Base-by-base conservation (phyloP, 92 coral and sea anemone species). In the Umimayanthus kanabou region DNA sequence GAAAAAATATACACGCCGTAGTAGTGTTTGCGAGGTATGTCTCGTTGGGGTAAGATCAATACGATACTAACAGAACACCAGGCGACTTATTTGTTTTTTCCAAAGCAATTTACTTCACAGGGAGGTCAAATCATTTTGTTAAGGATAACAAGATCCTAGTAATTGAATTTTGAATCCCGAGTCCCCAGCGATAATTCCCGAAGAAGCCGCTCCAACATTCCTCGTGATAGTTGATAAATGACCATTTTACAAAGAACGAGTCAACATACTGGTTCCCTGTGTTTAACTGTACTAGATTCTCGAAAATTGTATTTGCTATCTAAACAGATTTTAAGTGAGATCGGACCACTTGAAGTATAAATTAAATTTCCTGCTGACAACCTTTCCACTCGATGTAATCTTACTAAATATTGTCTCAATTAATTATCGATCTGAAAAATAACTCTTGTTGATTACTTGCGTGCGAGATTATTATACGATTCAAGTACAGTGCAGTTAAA, bases 341-440 rank as follows among this genome's bases (percentile, higher is more conserved):
- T 61, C 2, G 43, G 58, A 28, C 45, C 73, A 57, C 53, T 80
- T 80, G 73, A 80, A 40, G 73, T 53, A 40, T 78, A 61, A 57
- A 80, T 80, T 55, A 61, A 80, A 80, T 58, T 80, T 80, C 73
- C 85, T 80, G 71, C 71, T 39, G 47, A 80, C 72, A 20, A 14
- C 64, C 87, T 67, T 37, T 39, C 39, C 57, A 25, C 53, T 69
- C 30, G 1, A 39, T 61, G 43, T 58, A 65, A 81, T 22, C 55
- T 37, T 25, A 72, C 39, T 42, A 23, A 25, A 83, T 43, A 26
- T 70, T 83, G 66, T 70, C 45, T 45, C 30, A 70, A 83, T 45
- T 29, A 69, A 70, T 83, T 69, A 83, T 33, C 28, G 26, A 37
- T 23, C 67, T 47, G 33, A 83, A 42, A 16, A 39, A 10, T 39